Conservation (phyloP, 2,113 vertebrate species). For the Clarias batrachus region DNA sequence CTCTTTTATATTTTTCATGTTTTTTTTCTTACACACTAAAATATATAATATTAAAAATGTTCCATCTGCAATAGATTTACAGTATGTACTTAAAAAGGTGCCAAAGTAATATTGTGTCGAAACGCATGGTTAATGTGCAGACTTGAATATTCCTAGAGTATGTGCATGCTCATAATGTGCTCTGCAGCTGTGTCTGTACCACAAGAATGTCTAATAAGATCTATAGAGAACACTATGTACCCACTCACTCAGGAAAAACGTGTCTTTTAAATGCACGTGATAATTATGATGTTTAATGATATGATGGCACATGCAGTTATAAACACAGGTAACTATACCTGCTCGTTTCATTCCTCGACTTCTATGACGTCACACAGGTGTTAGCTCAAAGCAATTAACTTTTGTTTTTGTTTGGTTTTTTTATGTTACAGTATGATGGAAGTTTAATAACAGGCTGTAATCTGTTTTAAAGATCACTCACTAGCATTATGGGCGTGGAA, state of each 20-base stretch:
- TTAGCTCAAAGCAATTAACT: slow-evolving; percentile 29
- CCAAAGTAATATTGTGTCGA: slow-evolving; percentile 21
- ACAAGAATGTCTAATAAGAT: slow-evolving; percentile 60
- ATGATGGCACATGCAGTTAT: slow-evolving; percentile 24
- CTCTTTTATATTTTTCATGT: slow-evolving; percentile 20
- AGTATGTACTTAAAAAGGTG: slow-evolving; percentile 37
- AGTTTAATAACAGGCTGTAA: slow-evolving; percentile 34
- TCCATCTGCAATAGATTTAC: slow-evolving; percentile 16
- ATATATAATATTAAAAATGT: neutral
- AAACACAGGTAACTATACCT: neutral
- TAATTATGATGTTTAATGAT: slow-evolving; percentile 36
- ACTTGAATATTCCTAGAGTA: neutral
- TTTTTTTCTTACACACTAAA: neutral
- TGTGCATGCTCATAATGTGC: slow-evolving; percentile 46
- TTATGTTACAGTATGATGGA: slow-evolving; percentile 30
- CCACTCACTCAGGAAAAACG: slow-evolving; percentile 25
- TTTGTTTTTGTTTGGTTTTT: slow-evolving; percentile 6
- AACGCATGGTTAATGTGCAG: neutral
- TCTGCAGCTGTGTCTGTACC: slow-evolving; percentile 44
- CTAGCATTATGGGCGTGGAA: neutral
- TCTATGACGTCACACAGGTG: slow-evolving; percentile 4
- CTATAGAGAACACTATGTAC: slow-evolving; percentile 59
- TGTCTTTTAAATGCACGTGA: slow-evolving; percentile 42
- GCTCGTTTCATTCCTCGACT: neutral
- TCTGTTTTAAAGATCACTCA: slow-evolving; percentile 10